A percentile compares a stretch with the other conserved stretches of the same genome.
Conservation (phyloP, 2,797 vertebrate genomes). For the Nyctalus aviator region DNA sequence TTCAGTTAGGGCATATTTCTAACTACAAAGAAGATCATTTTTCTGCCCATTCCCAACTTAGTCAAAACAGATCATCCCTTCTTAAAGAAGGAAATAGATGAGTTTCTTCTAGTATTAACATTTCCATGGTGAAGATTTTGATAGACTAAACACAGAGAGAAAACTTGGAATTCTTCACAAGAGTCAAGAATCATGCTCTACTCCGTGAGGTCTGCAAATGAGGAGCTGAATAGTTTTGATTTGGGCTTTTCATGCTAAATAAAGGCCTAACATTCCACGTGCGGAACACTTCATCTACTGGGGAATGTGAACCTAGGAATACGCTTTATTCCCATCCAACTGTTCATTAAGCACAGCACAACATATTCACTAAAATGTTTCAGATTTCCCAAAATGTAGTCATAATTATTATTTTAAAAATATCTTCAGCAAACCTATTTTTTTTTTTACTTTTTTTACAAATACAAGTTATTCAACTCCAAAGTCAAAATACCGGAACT, state of each 20-base stretch:
- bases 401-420: constrained; percentile 64
- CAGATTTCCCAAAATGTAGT: constrained; percentile 58
- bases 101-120: constrained; percentile 73
- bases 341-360: constrained; percentile 67
- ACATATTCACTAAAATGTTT: constrained; percentile 69
- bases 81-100: constrained; percentile 66
- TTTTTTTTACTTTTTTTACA: not conserved
- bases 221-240: constrained; percentile 69
- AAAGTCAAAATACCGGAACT: constrained; percentile 56
- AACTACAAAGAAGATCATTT: constrained; percentile 71
- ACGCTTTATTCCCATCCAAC: constrained; percentile 72
- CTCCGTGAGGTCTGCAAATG: constrained; percentile 60
- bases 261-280: constrained; percentile 68
- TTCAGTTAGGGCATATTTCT: constrained; percentile 62
- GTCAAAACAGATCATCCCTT: constrained; percentile 75
- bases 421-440: constrained; percentile 52
- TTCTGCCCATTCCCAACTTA: constrained; percentile 72
- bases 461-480: constrained; percentile 69
- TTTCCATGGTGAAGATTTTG: constrained; percentile 73
- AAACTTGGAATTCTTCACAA: constrained; percentile 74
- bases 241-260: constrained; percentile 73
- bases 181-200: constrained; percentile 66
- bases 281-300: constrained; percentile 59
- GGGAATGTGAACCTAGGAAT: constrained; percentile 66
- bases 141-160: constrained; percentile 80